These are phyloP conservation scores for Dryococelus australis DNA, from an alignment of 2,888 invertebrate species.

Conservation along the genomic window DNA sequence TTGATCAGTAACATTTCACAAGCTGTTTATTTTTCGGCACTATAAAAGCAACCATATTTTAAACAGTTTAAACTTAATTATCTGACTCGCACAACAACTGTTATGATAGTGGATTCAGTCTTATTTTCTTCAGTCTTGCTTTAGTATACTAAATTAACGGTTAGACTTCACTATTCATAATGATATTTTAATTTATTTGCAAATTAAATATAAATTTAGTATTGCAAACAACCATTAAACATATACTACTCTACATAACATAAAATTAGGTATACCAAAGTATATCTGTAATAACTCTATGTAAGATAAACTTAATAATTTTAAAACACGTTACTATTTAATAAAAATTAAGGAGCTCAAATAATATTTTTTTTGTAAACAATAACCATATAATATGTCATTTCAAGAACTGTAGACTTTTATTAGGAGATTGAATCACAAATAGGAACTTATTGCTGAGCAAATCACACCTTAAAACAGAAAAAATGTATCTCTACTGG, in stretches of 20 bases:
- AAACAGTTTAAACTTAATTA: no score
- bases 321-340: background rate
- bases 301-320: background rate
- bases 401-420: background rate
- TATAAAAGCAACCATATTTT: background rate
- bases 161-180: background rate
- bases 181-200: background rate
- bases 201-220: background rate
- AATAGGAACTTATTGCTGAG: conserved; percentile 10
- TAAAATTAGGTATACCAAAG: background rate
- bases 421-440: background rate
- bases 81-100: no score
- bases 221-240: background rate
- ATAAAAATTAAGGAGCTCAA: background rate
- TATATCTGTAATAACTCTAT: background rate
- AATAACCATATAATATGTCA: background rate
- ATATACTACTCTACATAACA: background rate
- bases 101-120: no score
- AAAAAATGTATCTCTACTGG: background rate
- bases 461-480: background rate
- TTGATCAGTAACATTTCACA: background rate
- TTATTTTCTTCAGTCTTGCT: background rate
- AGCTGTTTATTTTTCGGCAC: background rate
- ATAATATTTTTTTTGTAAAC: background rate
- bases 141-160: background rate